Percentiles rank a stretch among this genome's conserved stretches.
phyloP scores from a whole-genome alignment of 2,113 vertebrate species.

The Anthoscopus minutus region DNA sequence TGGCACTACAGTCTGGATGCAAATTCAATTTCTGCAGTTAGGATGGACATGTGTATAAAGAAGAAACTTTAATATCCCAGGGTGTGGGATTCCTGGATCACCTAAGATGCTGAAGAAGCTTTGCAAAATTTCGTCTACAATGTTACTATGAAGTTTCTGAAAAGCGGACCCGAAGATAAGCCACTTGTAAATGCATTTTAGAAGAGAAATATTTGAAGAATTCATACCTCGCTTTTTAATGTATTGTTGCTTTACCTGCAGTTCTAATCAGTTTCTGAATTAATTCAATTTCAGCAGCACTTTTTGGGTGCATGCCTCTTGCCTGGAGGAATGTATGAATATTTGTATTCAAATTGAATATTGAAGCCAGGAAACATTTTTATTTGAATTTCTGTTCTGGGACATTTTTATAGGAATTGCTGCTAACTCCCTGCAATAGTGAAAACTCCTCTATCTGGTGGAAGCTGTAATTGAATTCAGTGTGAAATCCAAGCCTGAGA shows the following conservation, averaged over 20 bases:
- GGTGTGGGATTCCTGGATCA: constrained; percentile 54
- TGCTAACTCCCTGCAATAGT: constrained; percentile 59
- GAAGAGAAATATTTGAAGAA: constrained; percentile 49
- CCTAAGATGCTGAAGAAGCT: constrained; percentile 59
- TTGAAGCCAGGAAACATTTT: constrained; percentile 60
- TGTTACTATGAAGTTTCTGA: constrained; percentile 60
- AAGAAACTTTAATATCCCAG: constrained; percentile 73
- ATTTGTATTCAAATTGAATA: constrained; percentile 50
- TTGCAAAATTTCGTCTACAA: constrained; percentile 36
- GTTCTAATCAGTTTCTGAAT: constrained; percentile 45
- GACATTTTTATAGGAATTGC: constrained; percentile 63
- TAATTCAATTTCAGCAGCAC: constrained; percentile 46
- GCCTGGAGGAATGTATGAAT: constrained; percentile 36
- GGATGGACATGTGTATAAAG: constrained; percentile 55
- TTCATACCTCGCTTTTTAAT: constrained; percentile 43
- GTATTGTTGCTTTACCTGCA: constrained; percentile 60
- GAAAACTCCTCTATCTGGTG: constrained; percentile 48
- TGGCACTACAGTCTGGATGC: constrained; percentile 36
- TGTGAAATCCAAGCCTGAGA: constrained; percentile 65
- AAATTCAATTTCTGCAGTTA: constrained; percentile 31
- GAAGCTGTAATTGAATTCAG: constrained; percentile 48
- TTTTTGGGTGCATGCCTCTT: constrained; percentile 48
- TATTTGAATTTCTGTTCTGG: constrained; percentile 59
- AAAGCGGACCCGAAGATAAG: constrained; percentile 50
- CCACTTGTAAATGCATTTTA: constrained; percentile 26